A percentile compares a stretch with the other conserved stretches of the same genome.
Conservation (phyloP, 2,113 vertebrate genomes). For the Cyprichromis sp. region DNA sequence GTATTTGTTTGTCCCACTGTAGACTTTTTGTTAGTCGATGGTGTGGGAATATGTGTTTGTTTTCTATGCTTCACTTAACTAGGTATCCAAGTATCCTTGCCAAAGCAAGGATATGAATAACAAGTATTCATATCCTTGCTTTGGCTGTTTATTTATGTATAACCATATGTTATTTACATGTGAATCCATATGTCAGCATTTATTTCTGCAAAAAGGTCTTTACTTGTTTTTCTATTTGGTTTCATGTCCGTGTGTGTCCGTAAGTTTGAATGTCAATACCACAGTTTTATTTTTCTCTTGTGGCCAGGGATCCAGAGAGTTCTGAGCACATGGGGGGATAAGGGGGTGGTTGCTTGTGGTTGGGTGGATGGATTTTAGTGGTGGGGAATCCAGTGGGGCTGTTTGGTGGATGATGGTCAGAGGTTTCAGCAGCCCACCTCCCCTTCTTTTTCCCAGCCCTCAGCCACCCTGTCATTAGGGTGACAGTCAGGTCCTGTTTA, state of each 20-base stretch:
- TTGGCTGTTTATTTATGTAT: background rate
- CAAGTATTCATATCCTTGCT: background rate
- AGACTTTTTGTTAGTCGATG: background rate
- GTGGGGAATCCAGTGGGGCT: slow-evolving; percentile 21
- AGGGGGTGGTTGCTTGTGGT: slow-evolving; percentile 5
- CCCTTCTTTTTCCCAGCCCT: slow-evolving; percentile 10
- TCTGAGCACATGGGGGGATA: background rate
- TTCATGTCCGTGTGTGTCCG: background rate
- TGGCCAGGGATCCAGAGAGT: slow-evolving; percentile 8
- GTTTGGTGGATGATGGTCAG: slow-evolving; percentile 29
- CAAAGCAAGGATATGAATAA: background rate
- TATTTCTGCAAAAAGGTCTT: background rate
- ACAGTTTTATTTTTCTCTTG: slow-evolving; percentile 24
- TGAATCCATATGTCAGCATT: background rate
- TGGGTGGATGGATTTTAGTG: slow-evolving; percentile 21
- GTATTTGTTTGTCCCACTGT: background rate
- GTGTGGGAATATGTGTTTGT: background rate
- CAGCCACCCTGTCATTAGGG: slow-evolving; percentile 69
- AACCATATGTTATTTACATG: background rate
- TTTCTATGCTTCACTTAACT: background rate
- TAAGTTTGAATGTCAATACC: background rate
- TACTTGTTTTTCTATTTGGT: slow-evolving; percentile 7
- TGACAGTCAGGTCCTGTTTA: slow-evolving; percentile 70
- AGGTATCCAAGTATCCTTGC: background rate
- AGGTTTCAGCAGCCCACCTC: slow-evolving; percentile 42